phyloP scores from a whole-genome alignment of 2,113 vertebrate genomes.

The Eubucco bourcierii region DNA sequence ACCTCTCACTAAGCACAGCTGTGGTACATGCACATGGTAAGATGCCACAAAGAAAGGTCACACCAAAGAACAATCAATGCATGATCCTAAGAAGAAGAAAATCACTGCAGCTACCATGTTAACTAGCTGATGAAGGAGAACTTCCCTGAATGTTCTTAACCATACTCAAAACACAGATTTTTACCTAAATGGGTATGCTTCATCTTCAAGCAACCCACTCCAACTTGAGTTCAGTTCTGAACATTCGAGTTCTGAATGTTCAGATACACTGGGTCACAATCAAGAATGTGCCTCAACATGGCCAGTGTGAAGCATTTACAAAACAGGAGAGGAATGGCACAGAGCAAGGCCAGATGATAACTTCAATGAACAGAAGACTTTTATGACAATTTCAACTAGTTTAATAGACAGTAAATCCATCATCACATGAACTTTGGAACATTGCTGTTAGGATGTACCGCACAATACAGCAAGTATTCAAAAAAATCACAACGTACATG shows the following conservation, averaged over 20 bases:
- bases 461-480: background rate
- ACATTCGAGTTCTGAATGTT: too few species aligned
- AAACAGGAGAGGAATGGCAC: background rate
- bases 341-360: background rate
- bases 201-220: background rate
- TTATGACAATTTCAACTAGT: background rate
- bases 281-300: background rate
- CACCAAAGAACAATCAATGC: background rate
- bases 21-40: background rate
- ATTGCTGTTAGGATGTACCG: background rate
- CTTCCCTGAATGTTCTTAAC: background rate
- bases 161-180: background rate
- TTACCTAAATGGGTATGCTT: background rate
- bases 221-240: background rate
- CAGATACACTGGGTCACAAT: background rate
- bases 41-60: background rate
- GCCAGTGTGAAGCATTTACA: background rate
- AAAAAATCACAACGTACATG: background rate
- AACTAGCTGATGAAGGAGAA: background rate
- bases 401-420: background rate
- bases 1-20: background rate
- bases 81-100: accelerated
- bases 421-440: background rate
- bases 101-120: accelerated
- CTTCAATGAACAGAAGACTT: background rate